These are phyloP conservation scores for Helogale parvula DNA, from an alignment of 2,113 vertebrate genomes.

Conservation along the genomic window DNA sequence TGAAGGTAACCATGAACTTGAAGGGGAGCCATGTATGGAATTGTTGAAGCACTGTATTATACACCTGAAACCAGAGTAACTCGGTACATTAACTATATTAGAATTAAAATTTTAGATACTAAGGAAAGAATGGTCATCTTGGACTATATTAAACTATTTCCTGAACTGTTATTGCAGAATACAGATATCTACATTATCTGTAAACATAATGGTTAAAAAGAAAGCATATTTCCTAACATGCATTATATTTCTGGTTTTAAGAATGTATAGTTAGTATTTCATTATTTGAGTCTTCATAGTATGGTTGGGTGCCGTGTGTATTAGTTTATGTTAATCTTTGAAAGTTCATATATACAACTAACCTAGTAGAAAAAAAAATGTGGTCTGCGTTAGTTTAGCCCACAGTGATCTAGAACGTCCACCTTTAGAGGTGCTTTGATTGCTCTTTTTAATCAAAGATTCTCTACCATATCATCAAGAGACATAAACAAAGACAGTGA, in stretches of 20 bases:
- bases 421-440: slow-evolving; percentile 29
- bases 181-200: neutral
- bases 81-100: neutral
- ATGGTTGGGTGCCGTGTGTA: neutral
- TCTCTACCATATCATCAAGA: slow-evolving; percentile 48
- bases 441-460: slow-evolving; percentile 71
- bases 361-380: neutral
- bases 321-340: slow-evolving; percentile 24
- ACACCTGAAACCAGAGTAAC: neutral
- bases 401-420: neutral
- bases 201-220: neutral
- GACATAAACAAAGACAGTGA: slow-evolving; percentile 54
- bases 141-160: neutral
- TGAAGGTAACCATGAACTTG: neutral
- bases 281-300: slow-evolving; percentile 7
- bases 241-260: neutral
- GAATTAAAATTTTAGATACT: neutral
- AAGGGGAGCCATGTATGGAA: neutral
- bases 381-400: neutral
- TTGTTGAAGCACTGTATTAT: neutral
- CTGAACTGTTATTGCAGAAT: neutral
- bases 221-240: neutral
- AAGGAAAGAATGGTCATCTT: neutral
- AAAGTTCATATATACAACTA: neutral
- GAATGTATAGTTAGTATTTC: neutral